Evolutionary conservation across 2,797 vertebrate genomes (phyloP).

Genomic region (Syncerus caffer): DNA sequence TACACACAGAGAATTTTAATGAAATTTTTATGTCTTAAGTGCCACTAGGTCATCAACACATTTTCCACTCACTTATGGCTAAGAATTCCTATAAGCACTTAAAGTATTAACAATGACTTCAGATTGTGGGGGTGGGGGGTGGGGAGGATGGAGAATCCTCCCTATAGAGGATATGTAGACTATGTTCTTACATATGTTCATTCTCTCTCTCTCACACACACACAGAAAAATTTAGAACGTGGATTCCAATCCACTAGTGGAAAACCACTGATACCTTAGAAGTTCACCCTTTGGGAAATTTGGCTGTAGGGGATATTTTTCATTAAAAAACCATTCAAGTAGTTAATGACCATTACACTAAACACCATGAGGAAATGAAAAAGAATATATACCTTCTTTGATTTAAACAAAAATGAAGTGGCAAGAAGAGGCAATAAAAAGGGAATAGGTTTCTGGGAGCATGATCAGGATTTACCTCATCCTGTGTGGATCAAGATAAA

Average conservation of each 20-base stretch:
- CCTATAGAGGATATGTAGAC: background rate
- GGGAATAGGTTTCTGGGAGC: background rate
- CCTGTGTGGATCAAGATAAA: background rate
- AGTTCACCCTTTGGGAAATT: background rate
- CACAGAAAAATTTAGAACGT: background rate
- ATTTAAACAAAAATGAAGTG: conserved; percentile 21
- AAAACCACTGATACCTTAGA: background rate
- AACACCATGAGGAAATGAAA: background rate
- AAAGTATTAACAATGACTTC: background rate
- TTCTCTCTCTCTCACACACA: background rate
- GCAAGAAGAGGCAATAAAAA: background rate
- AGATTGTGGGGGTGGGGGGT: background rate
- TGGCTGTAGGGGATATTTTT: background rate
- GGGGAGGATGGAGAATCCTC: background rate
- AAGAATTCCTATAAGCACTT: background rate
- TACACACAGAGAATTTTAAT: background rate
- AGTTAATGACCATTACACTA: background rate
- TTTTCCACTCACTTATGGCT: background rate
- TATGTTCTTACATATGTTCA: background rate
- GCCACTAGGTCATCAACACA: background rate
- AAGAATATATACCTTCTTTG: background rate
- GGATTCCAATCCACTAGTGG: background rate
- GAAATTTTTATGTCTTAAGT: background rate
- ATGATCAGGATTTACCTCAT: background rate
- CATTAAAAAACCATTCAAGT: background rate